Evolutionary conservation across 1,140 invertebrate species (phyloP), one percentile per base, ranked within the genome.

Genomic region (Pectinophora gossypiella): DNA sequence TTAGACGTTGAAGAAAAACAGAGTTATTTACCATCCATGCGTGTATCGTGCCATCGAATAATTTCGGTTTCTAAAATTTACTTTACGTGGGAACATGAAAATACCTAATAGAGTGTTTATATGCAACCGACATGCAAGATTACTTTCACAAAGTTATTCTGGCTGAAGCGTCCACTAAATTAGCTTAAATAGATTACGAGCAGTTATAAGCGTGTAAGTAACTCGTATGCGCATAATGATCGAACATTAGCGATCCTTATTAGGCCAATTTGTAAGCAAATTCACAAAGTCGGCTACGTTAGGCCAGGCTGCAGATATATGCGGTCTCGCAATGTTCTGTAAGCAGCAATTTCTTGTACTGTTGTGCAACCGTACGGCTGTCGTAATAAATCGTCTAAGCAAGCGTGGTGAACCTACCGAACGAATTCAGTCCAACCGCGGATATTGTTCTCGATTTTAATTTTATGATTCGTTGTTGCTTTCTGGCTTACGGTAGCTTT

Each of bases 271-370:
- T 3, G n/a, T n/a, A 23, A 12, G n/a, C 2, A 32, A n/a, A n/a
- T n/a, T 1, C 27, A 32, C 9, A 32, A 32, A 32, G 27, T 32
- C n/a, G 2, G n/a, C n/a, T n/a, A n/a, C n/a, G n/a, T 27, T 12
- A 27, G 23, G 7, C 36, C n/a, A 40, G 36, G 16, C 36, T 13
- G 13, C 36, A 56, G 48, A 60, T 51, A 48, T 42, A 54, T n/a
- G 53, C 38, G 49, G 61, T 61, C 49, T 61, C 40, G 64, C 56
- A 71, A 67, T 67, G 54, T 58, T 58, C 59, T 49, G 60, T 57
- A 58, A 60, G 52, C 55, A 55, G 49, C 55, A 48, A 48, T 61
- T 57, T 54, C 18, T 50, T 22, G 27, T 40, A 48, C 20, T 27
- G 19, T 62, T 63, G 61, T 56, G 61, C 54, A 68, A 64, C 56